These are phyloP conservation scores for Belgica antarctica DNA, from an alignment of 2,888 invertebrate genomes.

Conservation along the genomic window DNA sequence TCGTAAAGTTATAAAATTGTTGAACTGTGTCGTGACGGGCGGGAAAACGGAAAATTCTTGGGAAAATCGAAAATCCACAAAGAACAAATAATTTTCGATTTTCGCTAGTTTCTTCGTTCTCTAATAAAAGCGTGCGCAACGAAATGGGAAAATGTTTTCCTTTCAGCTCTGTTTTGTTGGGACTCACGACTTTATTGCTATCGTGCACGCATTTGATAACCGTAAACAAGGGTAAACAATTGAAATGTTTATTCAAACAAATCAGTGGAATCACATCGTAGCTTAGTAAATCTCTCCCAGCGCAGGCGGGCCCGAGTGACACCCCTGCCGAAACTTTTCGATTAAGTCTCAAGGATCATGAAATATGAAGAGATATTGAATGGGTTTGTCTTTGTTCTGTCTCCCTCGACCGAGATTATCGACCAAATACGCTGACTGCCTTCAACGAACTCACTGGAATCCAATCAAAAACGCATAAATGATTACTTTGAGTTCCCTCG, in stretches of 20 bases:
- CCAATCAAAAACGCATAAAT: conserved; percentile 43
- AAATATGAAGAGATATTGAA: conserved; percentile 29
- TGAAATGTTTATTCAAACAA: conserved; percentile 41
- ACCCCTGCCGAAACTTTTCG: background rate
- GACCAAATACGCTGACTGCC: conserved; percentile 42
- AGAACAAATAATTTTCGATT: conserved; percentile 24
- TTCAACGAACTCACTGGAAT: conserved; percentile 7
- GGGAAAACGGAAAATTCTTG: background rate
- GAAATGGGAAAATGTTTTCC: conserved; percentile 16
- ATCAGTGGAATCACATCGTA: background rate
- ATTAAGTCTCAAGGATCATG: conserved; percentile 21
- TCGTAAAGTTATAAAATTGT: conserved; percentile 23
- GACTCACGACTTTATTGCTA: conserved; percentile 29
- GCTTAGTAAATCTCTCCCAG: background rate
- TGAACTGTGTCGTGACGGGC: conserved; percentile 5
- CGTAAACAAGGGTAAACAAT: conserved; percentile 34
- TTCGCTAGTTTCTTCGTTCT: background rate
- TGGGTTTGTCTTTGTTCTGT: background rate
- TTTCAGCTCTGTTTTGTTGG: background rate
- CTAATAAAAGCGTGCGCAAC: conserved; percentile 35
- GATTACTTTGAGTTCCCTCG: conserved; percentile 35
- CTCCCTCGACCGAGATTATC: conserved; percentile 10
- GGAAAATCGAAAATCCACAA: conserved; percentile 26
- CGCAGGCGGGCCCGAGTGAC: background rate
- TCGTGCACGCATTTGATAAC: conserved; percentile 41